Conservation (phyloP, 2,888 invertebrate species). For the Atrina japonica region DNA sequence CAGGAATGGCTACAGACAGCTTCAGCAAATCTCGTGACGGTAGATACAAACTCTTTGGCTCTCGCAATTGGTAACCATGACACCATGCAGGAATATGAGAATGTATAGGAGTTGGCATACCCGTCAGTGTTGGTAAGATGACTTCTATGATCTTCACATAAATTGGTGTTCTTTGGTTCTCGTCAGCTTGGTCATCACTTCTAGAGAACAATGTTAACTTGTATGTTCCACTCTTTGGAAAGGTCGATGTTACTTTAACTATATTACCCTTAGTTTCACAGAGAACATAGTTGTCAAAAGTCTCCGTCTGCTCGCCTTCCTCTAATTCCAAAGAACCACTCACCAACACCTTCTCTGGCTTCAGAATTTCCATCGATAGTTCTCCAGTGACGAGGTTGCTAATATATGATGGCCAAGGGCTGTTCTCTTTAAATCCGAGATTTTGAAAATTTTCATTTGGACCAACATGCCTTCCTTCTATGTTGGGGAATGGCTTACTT, state of each 20-base stretch:
- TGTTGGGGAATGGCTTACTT: slow-evolving; percentile 57
- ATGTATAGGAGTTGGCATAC: slow-evolving; percentile 37
- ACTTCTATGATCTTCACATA: slow-evolving; percentile 45
- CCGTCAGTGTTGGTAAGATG: slow-evolving; percentile 36
- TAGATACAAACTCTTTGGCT: slow-evolving; percentile 34
- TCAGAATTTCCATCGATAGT: slow-evolving; percentile 38
- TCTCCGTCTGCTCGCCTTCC: slow-evolving; percentile 30
- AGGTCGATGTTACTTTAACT: slow-evolving; percentile 30
- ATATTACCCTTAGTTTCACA: slow-evolving; percentile 35
- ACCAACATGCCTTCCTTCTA: slow-evolving; percentile 52
- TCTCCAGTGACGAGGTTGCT: slow-evolving; percentile 46
- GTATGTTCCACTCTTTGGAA: slow-evolving; percentile 41
- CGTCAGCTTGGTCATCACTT: slow-evolving; percentile 7
- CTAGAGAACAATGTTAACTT: slow-evolving; percentile 44
- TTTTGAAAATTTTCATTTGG: slow-evolving; percentile 54
- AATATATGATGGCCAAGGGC: slow-evolving; percentile 41
- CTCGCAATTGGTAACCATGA: slow-evolving; percentile 35
- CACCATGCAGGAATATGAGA: slow-evolving; percentile 36
- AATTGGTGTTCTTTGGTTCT: slow-evolving; percentile 27
- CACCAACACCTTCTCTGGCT: slow-evolving; percentile 27
- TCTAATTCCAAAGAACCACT: slow-evolving; percentile 32
- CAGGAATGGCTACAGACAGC: slow-evolving; percentile 35
- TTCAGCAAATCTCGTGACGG: slow-evolving; percentile 29
- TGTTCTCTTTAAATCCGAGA: slow-evolving; percentile 46
- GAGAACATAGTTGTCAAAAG: slow-evolving; percentile 41